Percentiles rank a stretch among this genome's conserved stretches.
These are phyloP conservation scores for Melanerpes aurifrons DNA, from an alignment of 2,113 vertebrate species.

Conservation along the genomic window DNA sequence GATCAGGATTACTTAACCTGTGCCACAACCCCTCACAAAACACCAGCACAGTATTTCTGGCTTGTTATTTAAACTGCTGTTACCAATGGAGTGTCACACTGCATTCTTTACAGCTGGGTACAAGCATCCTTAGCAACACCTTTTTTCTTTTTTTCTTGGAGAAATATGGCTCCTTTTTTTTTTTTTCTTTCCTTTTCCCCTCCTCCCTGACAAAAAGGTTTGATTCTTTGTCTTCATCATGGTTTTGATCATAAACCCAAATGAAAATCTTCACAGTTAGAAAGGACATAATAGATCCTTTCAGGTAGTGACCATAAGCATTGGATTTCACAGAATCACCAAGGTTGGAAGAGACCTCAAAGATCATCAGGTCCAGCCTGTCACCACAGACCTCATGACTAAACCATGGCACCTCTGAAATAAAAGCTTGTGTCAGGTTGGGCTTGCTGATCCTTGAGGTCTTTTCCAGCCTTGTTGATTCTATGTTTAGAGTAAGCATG, in stretches of 20 bases:
- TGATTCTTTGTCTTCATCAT: not conserved
- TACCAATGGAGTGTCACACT: not conserved
- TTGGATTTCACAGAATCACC: not conserved
- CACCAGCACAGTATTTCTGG: not conserved
- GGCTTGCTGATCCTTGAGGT: too few relatives aligned
- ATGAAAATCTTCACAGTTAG: not conserved
- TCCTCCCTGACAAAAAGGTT: not conserved
- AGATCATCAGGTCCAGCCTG: too few relatives aligned
- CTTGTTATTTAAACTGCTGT: not conserved
- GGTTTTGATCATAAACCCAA: not conserved
- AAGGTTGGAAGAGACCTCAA: too few relatives aligned
- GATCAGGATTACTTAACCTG: conserved; percentile 40
- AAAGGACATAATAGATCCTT: not conserved
- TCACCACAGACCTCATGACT: too few relatives aligned
- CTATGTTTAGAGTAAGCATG: not conserved
- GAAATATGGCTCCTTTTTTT: not conserved
- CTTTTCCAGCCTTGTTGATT: too few relatives aligned
- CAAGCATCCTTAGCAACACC: not conserved
- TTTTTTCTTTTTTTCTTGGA: not conserved
- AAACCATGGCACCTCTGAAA: not conserved
- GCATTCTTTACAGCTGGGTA: not conserved
- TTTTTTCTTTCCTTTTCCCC: too few relatives aligned
- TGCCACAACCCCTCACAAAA: not conserved
- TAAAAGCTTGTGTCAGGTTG: not conserved
- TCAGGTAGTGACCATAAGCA: not conserved